Base-by-base conservation (phyloP, 2,888 invertebrate species). In the Dynastes grantii region DNA sequence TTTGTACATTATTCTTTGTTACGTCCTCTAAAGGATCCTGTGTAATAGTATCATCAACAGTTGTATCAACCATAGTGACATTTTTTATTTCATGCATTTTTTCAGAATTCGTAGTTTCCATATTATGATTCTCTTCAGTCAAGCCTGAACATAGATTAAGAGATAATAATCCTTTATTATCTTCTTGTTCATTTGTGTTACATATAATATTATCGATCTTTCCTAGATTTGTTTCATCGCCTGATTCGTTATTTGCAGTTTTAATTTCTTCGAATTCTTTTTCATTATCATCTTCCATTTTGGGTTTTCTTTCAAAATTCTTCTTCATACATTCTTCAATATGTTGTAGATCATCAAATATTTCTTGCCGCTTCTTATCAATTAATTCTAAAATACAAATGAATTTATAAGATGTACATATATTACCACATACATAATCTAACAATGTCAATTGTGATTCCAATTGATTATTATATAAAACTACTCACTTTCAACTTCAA, bases 401-500 rank as follows among this genome's bases (percentile, higher is more conserved):
- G 8, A 45, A 11, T 45, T 45, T 45, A 45, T 45, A 45, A 8
- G 8, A 11, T 45, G 2, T 45, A 37, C 5, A 37, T 40, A 40
- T 6, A 40, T 40, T 40, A 6, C 5, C 45, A 45, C 8, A 45
- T 45, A 11, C 6, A 0, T 2, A 11, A 45, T 2, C 8, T 8
- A 45, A 45, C 9, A 11, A 86, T 37, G 95, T 92, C 85, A 91
- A 91, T 86, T 92, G 94, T 93, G 87, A 85, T 88, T 81, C 77
- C 79, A 80, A 78, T 81, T 45, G 8, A 11, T 11, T 11, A 45
- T 11, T 45, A 45, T 8, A 55, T 82, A 53, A 77, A 63, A 63
- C 76, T 58, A 90, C 92, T 90, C 88, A 94, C 94, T 92, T 88
- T 93, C 92, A 85, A 94, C 90, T 82, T 90, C 90, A 81, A 90